Base-by-base conservation (phyloP, 1,140 invertebrate genomes). In the Trinorchestia longiramus region DNA sequence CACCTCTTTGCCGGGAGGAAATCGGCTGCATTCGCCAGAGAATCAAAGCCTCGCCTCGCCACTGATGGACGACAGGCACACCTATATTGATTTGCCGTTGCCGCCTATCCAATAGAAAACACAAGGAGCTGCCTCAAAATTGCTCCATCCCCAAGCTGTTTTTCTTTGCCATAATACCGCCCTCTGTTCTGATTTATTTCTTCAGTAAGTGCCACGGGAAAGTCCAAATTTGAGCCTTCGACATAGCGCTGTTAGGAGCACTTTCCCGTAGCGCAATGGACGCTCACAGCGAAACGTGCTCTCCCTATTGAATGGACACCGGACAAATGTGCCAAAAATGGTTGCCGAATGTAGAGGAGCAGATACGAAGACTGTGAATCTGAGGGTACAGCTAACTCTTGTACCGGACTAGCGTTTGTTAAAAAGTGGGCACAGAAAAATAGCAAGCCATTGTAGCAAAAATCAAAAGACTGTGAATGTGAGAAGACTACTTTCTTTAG, bases 71-170 rank as follows among this genome's bases (percentile, higher is more conserved):
- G 92, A 47, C 92, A 94, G 92, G 43, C 43, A 94, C 92, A 94
- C 92, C 92, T 94, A 94, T 94, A 94, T 94, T 94, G 92, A 94
- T 94, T 94, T 94, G 92, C 92, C 92, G 92, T 94, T 94, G 92
- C 92, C 92, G 92, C 92, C 92, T 94, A 94, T 94, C 92, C 92
- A 94, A 94, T 94, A 94, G 92, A 94, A 94, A 94, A 94, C 92
- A 94, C 92, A 94, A 94, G 92, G 92, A 94, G 92, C 92, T 94
- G 92, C 92, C 92, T 94, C 92, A 94, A 94, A 94, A 94, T 94
- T 94, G 92, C 92, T 94, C 43, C 92, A 94, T 94, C 92, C 92
- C 92, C 92, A 94, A 94, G 92, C 92, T 94, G 92, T 94, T 94
- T 94, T 94, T 94, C 92, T 94, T 94, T 94, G 92, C 92, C 92